phyloP scores from a whole-genome alignment of 2,888 invertebrate species.

The Nymphalis c-album region DNA sequence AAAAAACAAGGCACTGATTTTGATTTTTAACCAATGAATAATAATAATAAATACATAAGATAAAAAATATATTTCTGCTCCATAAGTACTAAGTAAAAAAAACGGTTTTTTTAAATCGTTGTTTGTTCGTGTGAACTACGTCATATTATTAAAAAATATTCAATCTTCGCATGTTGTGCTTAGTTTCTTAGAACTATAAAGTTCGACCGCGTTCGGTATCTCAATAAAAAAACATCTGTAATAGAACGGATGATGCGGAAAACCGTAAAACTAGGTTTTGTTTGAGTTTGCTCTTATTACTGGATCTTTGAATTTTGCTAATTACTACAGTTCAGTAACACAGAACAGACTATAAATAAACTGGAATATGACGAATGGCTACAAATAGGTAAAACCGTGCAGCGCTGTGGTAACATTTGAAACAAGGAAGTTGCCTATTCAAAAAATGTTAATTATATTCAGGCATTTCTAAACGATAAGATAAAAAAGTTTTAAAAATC shows the following conservation, averaged over 20 bases:
- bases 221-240: conserved; percentile 19
- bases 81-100: not conserved
- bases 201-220: conserved; percentile 1
- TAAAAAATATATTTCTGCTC: not conserved
- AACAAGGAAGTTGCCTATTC: conserved; percentile 6
- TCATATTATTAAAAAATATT: not conserved
- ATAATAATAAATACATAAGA: not conserved
- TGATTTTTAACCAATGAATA: not conserved
- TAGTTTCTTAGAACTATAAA: conserved; percentile 19
- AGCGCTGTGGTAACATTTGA: not conserved
- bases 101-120: not conserved
- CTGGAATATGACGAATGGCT: not conserved
- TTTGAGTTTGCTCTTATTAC: conserved; percentile 13
- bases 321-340: conserved; percentile 11
- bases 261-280: conserved; percentile 22
- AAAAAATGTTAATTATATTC: conserved; percentile 13
- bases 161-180: not conserved
- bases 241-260: conserved; percentile 16
- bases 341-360: conserved; percentile 11
- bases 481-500: conserved; percentile 16
- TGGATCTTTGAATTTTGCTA: conserved; percentile 13
- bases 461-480: conserved; percentile 17
- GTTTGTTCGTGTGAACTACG: not conserved
- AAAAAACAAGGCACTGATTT: not conserved
- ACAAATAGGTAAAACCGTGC: not conserved